A percentile compares a stretch with the other conserved stretches of the same genome.
Evolutionary conservation across 2,797 vertebrate species (phyloP).

Genomic region (Xenopus petersii): DNA sequence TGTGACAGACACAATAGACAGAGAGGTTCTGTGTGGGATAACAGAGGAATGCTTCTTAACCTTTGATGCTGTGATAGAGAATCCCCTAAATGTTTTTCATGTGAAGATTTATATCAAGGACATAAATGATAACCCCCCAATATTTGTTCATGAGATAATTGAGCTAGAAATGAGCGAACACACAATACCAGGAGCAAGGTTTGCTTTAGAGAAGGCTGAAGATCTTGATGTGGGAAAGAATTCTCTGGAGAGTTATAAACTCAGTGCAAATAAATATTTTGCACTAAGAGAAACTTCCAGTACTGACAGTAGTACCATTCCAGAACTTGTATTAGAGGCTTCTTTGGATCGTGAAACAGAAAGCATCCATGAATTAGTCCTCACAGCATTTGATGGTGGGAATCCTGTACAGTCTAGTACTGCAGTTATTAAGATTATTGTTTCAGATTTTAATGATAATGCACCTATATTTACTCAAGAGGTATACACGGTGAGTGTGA

Average conservation of each 20-base stretch:
- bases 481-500: too few relatives aligned
- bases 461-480: too few relatives aligned
- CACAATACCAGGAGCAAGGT: constrained; percentile 53
- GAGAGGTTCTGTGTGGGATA: constrained; percentile 63
- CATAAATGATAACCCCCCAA: constrained; percentile 67
- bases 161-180: constrained; percentile 64
- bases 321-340: too few relatives aligned
- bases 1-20: constrained; percentile 64
- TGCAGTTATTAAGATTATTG: too few relatives aligned
- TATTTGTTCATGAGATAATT: constrained; percentile 49
- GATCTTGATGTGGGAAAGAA: constrained; percentile 32
- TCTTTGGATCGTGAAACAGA: too few relatives aligned
- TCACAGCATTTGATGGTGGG: too few relatives aligned
- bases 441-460: too few relatives aligned
- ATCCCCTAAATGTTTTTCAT: constrained; percentile 73
- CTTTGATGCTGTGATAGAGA: constrained; percentile 75
- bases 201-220: constrained; percentile 52
- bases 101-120: constrained; percentile 65
- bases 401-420: too few relatives aligned
- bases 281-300: too few relatives aligned
- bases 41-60: constrained; percentile 67
- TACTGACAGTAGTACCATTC: too few relatives aligned
- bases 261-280: too few relatives aligned
- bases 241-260: constrained; percentile 4
- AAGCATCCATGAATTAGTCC: too few relatives aligned